Evolutionary conservation across 1,140 invertebrate genomes (phyloP).

Genomic region (Lucilia cuprina): DNA sequence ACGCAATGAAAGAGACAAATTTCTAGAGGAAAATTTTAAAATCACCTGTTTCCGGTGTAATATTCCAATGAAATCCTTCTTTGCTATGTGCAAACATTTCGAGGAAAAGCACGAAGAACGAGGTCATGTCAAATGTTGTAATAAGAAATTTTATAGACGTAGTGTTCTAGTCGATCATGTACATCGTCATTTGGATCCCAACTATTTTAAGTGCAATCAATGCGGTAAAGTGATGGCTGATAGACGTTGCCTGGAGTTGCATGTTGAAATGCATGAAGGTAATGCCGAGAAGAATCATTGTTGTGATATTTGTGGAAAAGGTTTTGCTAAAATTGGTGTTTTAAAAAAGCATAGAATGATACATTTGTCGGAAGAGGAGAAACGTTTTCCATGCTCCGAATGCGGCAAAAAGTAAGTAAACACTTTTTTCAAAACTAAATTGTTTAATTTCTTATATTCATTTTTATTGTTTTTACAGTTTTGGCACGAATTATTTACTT

Average conservation of each 20-base stretch:
- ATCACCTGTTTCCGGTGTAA: background rate
- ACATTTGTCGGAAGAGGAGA: constrained; percentile 25
- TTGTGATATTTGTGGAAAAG: constrained; percentile 8
- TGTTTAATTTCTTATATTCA: too few relatives aligned
- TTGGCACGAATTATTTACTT: constrained; percentile 47
- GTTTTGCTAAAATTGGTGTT: background rate
- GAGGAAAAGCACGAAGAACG: background rate
- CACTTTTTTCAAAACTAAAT: background rate
- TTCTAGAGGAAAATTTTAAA: background rate
- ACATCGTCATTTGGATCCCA: constrained; percentile 9
- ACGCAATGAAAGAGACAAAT: background rate
- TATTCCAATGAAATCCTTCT: background rate
- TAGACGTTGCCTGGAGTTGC: background rate
- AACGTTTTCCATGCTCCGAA: constrained; percentile 3
- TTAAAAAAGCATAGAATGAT: constrained; percentile 2
- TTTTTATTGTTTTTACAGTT: background rate
- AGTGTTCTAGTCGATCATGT: constrained; percentile 16
- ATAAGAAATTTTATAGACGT: constrained; percentile 4
- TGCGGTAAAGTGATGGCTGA: background rate
- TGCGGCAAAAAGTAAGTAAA: constrained; percentile 37
- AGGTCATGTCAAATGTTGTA: constrained; percentile 4
- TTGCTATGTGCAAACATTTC: constrained; percentile 7
- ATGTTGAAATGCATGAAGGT: background rate
- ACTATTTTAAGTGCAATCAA: constrained; percentile 4
- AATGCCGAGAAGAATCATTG: background rate